phyloP scores from a whole-genome alignment of 2,888 invertebrate genomes.

The Eupithecia dodoneata region DNA sequence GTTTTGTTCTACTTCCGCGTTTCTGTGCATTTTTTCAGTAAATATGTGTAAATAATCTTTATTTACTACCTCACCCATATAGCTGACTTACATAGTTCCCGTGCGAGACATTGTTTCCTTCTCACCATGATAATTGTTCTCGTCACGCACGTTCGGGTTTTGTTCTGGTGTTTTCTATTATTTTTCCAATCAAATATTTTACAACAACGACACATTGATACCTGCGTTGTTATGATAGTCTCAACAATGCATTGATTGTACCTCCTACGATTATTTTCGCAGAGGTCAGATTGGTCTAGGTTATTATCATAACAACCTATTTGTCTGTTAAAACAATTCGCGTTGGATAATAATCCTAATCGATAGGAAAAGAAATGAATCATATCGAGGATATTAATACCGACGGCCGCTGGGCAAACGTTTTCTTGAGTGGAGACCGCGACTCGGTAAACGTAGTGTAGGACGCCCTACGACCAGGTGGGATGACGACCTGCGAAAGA shows the following conservation, averaged over 20 bases:
- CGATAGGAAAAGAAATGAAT: too few relatives aligned
- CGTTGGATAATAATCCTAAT: too few relatives aligned
- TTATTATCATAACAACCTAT: too few relatives aligned
- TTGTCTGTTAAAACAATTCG: too few relatives aligned
- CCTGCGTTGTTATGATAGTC: neutral
- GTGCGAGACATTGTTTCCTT: neutral
- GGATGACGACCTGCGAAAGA: too few relatives aligned
- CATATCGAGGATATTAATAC: too few relatives aligned
- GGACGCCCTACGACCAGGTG: too few relatives aligned
- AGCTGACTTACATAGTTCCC: neutral
- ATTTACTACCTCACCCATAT: neutral
- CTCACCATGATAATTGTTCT: neutral
- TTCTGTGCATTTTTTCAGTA: neutral
- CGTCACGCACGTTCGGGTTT: neutral
- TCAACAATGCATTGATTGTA: constrained; percentile 4
- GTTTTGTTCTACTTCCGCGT: neutral
- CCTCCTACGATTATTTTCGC: neutral
- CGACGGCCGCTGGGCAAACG: too few relatives aligned
- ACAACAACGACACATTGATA: neutral
- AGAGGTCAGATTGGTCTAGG: too few relatives aligned
- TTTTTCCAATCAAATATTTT: neutral
- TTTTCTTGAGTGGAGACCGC: too few relatives aligned
- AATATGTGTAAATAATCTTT: too few relatives aligned
- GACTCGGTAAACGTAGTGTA: too few relatives aligned
- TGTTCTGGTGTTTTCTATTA: neutral